Evolutionary conservation across 2,113 vertebrate species (phyloP).

Genomic region (Mungos mungo): DNA sequence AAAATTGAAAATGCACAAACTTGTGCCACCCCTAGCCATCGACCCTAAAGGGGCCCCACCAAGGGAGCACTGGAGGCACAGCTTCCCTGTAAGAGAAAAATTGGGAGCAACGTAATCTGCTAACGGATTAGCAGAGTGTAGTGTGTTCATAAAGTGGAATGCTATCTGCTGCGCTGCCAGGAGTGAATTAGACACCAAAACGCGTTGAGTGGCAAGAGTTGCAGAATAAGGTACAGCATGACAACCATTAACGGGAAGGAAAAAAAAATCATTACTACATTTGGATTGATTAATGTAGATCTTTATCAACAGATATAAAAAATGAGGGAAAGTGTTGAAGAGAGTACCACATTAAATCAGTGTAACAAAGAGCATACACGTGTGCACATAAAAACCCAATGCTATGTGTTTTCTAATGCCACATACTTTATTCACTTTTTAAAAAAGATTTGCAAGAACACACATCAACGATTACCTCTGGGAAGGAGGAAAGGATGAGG

Average conservation of each 20-base stretch:
- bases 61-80: fast-evolving
- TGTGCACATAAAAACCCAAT: neutral
- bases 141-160: neutral
- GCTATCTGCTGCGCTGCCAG: neutral
- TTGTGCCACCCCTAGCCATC: neutral
- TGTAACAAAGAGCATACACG: neutral
- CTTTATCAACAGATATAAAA: neutral
- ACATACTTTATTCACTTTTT: neutral
- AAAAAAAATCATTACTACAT: neutral
- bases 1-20: neutral
- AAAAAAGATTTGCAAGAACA: neutral
- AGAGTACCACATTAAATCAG: neutral
- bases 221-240: neutral
- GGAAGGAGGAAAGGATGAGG: neutral
- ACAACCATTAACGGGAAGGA: neutral
- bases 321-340: neutral
- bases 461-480: neutral
- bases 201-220: neutral
- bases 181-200: neutral
- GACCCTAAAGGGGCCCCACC: neutral
- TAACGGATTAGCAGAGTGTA: neutral
- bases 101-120: neutral
- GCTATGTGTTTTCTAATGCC: neutral
- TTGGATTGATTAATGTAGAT: neutral
- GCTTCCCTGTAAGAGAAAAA: neutral